These are phyloP conservation scores for Cerceris rybyensis DNA, from an alignment of 2,888 invertebrate genomes.

Conservation along the genomic window DNA sequence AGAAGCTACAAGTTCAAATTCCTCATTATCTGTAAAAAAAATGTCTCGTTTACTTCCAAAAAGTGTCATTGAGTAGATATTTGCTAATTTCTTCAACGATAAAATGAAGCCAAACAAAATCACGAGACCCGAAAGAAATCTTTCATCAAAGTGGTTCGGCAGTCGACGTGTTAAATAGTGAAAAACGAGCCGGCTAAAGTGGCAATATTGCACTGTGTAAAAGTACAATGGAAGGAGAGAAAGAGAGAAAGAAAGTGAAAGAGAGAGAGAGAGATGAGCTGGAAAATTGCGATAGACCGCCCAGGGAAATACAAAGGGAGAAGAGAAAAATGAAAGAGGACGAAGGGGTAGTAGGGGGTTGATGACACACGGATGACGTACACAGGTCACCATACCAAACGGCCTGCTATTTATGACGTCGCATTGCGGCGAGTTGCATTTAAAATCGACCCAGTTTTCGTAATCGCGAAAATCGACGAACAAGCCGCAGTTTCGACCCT, in stretches of 20 bases:
- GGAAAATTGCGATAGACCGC: background rate
- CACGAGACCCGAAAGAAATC: no score
- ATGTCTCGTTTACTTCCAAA: no score
- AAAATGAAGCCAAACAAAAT: no score
- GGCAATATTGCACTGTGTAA: no score
- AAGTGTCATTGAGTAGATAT: no score
- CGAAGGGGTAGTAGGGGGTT: conserved; percentile 17
- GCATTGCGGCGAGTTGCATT: conserved; percentile 73
- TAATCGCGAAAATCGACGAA: conserved; percentile 64
- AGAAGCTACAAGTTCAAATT: no score
- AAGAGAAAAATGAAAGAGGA: conserved; percentile 22
- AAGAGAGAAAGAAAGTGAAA: background rate
- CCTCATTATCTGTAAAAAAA: no score
- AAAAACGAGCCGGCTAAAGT: no score
- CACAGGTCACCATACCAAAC: conserved; percentile 39
- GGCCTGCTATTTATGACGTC: conserved; percentile 75
- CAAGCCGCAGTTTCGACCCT: conserved; percentile 34
- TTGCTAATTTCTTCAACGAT: no score
- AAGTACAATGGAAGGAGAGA: background rate
- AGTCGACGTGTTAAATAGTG: no score
- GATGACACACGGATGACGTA: conserved; percentile 61
- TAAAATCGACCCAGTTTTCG: conserved; percentile 64
- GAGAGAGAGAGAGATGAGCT: background rate
- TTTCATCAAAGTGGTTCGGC: no score
- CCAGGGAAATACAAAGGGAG: conserved; percentile 1